Base-by-base conservation (phyloP, 2,113 vertebrate species). In the Colinus virginianus region DNA sequence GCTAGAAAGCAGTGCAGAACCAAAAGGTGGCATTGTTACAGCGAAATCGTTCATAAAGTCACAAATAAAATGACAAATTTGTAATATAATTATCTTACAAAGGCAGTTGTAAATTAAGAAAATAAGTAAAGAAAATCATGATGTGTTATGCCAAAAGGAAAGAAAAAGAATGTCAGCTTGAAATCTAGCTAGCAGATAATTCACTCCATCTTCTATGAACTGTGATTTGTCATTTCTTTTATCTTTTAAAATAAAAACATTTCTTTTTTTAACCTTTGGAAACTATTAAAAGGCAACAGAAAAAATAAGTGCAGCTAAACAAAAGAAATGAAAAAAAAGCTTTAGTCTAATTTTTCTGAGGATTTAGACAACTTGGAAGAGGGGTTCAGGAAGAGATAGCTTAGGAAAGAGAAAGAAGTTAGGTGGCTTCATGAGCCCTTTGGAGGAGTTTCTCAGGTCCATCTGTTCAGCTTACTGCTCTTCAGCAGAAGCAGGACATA, bases 401-500 rank as follows among this genome's bases (percentile, higher is more conserved):
- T 76, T 38, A 90, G 55, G 40, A 74, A 15, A 77, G 49, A 78
- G 46, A 43, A 77, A 10, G 20, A 90, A 38, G 28, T 36, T 72
- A 76, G 63, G 40, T 63, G 36, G 38, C 61, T 85, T 72, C 3
- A 6, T 25, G 15, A 87, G 36, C 36, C 55, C 48, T 0, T 2
- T 22, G 63, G 55, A 49, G 77, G 59, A 46, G 55, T 10, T 91
- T 61, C 46, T 93, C 1, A 18, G 42, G 45, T 58, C 71, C 82
- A 94, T 62, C 7, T 71, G 46, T 40, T 83, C 72, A 94, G 59
- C 32, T 86, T 63, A 23, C 68, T 78, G 76, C 43, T 66, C 71
- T 89, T 64, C 51, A 90, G 93, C 83, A 15, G 1, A 90, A 85
- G 64, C 26, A 86, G 62, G 68, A 88, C 84, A 83, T 63, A 78